A percentile compares a stretch with the other conserved stretches of the same genome.
Evolutionary conservation across 2,888 invertebrate species (phyloP).

Genomic region (Tenthredo amoena): DNA sequence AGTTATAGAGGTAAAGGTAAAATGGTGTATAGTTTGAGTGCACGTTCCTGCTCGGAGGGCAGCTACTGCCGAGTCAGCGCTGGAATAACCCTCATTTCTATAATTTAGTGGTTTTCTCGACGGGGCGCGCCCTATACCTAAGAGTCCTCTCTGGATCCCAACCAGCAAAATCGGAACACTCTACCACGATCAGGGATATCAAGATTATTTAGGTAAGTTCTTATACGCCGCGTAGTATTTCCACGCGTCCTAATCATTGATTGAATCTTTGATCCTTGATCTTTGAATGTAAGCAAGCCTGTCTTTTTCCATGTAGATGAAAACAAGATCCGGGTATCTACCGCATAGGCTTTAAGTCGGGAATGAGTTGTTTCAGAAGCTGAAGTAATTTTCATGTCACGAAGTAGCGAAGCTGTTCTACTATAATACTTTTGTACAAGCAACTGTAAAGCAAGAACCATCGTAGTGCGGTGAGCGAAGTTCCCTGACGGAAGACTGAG

Average conservation of each 20-base stretch:
- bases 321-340: background rate
- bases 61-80: slow-evolving; percentile 45
- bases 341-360: background rate
- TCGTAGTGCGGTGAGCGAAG: slow-evolving; percentile 8
- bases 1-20: slow-evolving; percentile 47
- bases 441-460: slow-evolving; percentile 20
- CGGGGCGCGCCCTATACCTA: slow-evolving; percentile 26
- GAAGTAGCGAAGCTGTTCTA: slow-evolving; percentile 1
- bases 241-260: slow-evolving; percentile 12
- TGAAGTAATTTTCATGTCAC: slow-evolving; percentile 47
- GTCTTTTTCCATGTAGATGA: background rate
- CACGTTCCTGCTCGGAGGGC: slow-evolving; percentile 37
- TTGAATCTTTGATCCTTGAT: slow-evolving; percentile 29
- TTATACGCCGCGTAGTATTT: background rate
- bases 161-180: slow-evolving; percentile 20
- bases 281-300: background rate
- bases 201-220: background rate
- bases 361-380: slow-evolving; percentile 31
- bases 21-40: slow-evolving; percentile 38
- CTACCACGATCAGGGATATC: background rate
- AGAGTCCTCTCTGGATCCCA: slow-evolving; percentile 21
- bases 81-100: slow-evolving; percentile 50
- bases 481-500: background rate
- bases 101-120: slow-evolving; percentile 51
- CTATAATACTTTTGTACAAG: slow-evolving; percentile 8